A percentile compares a stretch with the other conserved stretches of the same genome.
These are phyloP conservation scores for Zaprionus obscuricornis DNA, from an alignment of 2,888 invertebrate species.

Conservation along the genomic window DNA sequence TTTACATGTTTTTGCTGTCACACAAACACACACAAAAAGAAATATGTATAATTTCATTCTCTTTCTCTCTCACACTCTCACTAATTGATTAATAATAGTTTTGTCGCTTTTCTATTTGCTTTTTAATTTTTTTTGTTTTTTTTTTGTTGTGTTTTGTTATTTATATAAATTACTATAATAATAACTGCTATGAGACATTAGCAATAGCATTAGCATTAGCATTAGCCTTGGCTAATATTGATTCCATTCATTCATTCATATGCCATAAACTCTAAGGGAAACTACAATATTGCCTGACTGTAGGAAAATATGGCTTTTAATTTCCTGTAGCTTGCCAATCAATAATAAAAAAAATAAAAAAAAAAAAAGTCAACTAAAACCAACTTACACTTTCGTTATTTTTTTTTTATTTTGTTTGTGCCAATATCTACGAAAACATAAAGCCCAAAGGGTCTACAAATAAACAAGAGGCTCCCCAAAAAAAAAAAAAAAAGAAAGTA, in stretches of 20 bases:
- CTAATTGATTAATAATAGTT: too few relatives aligned
- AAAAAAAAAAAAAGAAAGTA: constrained; percentile 18
- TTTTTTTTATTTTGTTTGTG: too few relatives aligned
- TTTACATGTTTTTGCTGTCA: too few relatives aligned
- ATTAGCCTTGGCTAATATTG: constrained; percentile 38
- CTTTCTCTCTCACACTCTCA: too few relatives aligned
- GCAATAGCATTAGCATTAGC: constrained; percentile 14
- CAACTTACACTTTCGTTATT: too few relatives aligned
- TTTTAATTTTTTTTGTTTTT: too few relatives aligned
- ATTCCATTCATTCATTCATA: constrained; percentile 21
- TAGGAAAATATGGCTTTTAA: constrained; percentile 55
- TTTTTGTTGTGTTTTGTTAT: too few relatives aligned
- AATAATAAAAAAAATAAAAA: too few relatives aligned
- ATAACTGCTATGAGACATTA: constrained; percentile 36
- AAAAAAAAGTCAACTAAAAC: constrained; percentile 61
- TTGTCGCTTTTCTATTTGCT: too few relatives aligned
- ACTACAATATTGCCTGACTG: constrained; percentile 45
- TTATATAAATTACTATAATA: constrained; percentile 25
- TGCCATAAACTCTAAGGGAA: constrained; percentile 34
- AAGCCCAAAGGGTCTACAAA: constrained; percentile 60
- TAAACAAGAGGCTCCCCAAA: constrained; percentile 47
- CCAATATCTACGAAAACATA: constrained; percentile 47
- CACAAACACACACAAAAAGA: too few relatives aligned
- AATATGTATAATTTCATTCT: too few relatives aligned
- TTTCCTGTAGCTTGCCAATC: constrained; percentile 62